Base-by-base conservation (phyloP, 1,140 invertebrate species). In the Hormaphis cornu region DNA sequence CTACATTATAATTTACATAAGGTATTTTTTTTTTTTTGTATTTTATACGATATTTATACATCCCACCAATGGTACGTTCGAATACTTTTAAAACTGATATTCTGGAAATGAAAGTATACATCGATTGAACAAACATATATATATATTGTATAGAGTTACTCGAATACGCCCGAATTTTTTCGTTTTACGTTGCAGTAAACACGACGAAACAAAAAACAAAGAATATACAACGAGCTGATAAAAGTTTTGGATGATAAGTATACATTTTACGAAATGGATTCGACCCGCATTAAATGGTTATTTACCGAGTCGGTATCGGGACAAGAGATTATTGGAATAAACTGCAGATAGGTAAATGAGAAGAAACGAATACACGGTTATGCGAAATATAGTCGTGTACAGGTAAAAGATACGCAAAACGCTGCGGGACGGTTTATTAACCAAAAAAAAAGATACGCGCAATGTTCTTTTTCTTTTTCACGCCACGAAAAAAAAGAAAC, bases 261-360 rank as follows among this genome's bases (percentile, higher is more conserved):
- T 35, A 56, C 16, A 35, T 22, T 12, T 35, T 35, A 20, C n/a
- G n/a, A 33, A 56, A 56, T 14, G 30, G 53, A 7, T 35, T 33
- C 30, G 30, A 35, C n/a, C n/a, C n/a, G 35, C 30, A 18, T 18
- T 56, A 56, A 56, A 56, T 33, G 30, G 53, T 22, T 14, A 10
- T 56, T 35, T 14, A 33, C 53, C 7, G 12, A 56, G 18, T 35
- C 30, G 12, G n/a, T 35, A 20, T 56, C 12, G 33, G 12, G 53
- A 35, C 20, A 56, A 56, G 14, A 18, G 53, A n/a, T 56, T 56
- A 35, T 35, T 22, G 53, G 53, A 30, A 35, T 33, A 22, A 56
- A 56, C 28, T 12, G 50, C 26, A 28, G 30, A 56, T 35, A 56
- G 30, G 53, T 56, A 56, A 56, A 56, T 35, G 53, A n/a, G 28